Percentiles rank a stretch among this genome's conserved stretches.
Evolutionary conservation across 2,888 invertebrate genomes (phyloP).

Genomic region (Cylloceria caligata): DNA sequence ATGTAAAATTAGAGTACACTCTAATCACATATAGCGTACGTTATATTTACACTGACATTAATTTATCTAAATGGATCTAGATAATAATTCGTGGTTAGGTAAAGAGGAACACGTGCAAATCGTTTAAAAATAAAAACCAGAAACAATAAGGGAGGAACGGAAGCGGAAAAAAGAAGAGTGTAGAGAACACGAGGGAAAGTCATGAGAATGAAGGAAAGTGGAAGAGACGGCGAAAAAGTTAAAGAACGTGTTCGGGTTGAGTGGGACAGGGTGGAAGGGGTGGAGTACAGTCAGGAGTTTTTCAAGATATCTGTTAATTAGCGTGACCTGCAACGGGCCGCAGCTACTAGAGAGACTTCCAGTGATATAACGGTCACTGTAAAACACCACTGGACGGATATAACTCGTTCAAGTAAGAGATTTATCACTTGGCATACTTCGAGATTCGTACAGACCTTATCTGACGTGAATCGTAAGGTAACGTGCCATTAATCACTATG

Average conservation of each 20-base stretch:
- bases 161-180: neutral
- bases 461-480: slow-evolving; percentile 19
- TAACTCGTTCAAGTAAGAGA: slow-evolving; percentile 43
- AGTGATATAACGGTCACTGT: slow-evolving; percentile 27
- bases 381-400: slow-evolving; percentile 19
- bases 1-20: too few species aligned
- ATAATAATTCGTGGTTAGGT: slow-evolving; percentile 11
- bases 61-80: neutral
- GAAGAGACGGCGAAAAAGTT: neutral
- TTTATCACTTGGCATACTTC: slow-evolving; percentile 42
- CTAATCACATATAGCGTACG: too few species aligned
- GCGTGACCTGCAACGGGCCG: slow-evolving; percentile 24
- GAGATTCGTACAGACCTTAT: slow-evolving; percentile 17
- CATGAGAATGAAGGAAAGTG: slow-evolving; percentile 9
- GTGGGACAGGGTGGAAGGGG: neutral
- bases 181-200: neutral
- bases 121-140: neutral
- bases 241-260: slow-evolving; percentile 1
- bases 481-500: slow-evolving; percentile 29
- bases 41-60: neutral
- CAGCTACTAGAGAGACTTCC: slow-evolving; percentile 23
- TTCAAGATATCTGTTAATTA: slow-evolving; percentile 54
- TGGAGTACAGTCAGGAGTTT: slow-evolving; percentile 19
- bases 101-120: neutral
- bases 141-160: slow-evolving; percentile 13